Base-by-base conservation (phyloP, 2,113 vertebrate genomes). In the Salminus brasiliensis region DNA sequence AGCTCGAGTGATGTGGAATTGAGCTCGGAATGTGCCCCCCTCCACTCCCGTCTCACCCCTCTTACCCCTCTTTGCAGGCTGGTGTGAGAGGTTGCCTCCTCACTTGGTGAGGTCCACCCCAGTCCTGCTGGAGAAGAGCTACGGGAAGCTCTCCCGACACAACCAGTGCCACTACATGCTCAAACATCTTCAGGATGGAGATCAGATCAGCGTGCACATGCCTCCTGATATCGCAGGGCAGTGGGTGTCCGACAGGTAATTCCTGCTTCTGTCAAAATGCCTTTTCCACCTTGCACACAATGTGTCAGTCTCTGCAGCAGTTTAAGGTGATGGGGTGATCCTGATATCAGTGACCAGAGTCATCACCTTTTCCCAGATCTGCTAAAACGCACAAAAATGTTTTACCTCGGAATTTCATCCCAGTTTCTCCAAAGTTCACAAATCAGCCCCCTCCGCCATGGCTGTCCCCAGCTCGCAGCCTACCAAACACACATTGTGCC, bases 191-290 rank as follows among this genome's bases (percentile, higher is more conserved):
- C 94, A 95, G 85, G 93, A 91, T 82, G 94, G 94, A 30, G 94
- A 93, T 0, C 89, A 94, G 41, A 93, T 96, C 89, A 94, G 94
- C 0, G 95, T 95, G 68, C 93, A 95, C 66, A 95, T 95, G 93
- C 95, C 95, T 5, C 94, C 95, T 2, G 90, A 92, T 21, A 95
- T 96, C 25, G 92, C 94, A 53, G 95, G 95, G 29, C 94, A 95
- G 81, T 96, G 95, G 95, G 95, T 95, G 39, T 96, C 95, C 60
- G 94, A 94, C 1, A 92, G 95, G 95, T 96, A 66, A 15, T 67
- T 18, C 27, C 36, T 36, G 41, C 25, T 29, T 18, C 32, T 62
- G 65, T 53, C 21, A 74, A 45, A 80, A 13, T 5, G 11, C 53
- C 21, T 29, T 79, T 59, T 71, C 23, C 16, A 23, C 32, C 29